Evolutionary conservation across 2,888 invertebrate species (phyloP), one percentile per base, ranked within the genome.

Genomic region (Apamea monoglypha): DNA sequence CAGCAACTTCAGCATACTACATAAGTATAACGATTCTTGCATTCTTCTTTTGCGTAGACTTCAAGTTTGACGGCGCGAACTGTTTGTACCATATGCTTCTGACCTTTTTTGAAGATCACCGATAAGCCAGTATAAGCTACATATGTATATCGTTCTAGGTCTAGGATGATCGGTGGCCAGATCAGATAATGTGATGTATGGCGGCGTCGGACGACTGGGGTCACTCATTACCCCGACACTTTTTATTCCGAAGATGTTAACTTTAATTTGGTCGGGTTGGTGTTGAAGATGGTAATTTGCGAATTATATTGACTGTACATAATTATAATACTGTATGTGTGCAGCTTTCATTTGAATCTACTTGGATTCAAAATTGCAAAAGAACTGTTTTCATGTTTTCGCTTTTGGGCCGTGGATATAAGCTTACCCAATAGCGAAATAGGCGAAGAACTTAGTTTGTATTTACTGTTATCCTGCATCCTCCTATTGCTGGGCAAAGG

Each of bases 151-250:
- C n/a, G 5, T 40, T 67, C 8, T 8, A 32, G 8, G 36, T 16
- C 32, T 32, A 3, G 5, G 10, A 10, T 56, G 21, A 94, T 95
- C 95, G 94, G 88, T 88, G 90, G 89, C 85, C 88, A 87, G 91
- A 95, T 95, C 95, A 88, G 94, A 94, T 94, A 94, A 76, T 86
- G 91, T 95, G 94, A 95, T 95, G 91, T 92, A 95, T 94, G 89
- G 92, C 89, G 74, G 63, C 64, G 79, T 75, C 82, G 72, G 81
- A 21, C 73, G 74, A 69, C 80, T 63, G 67, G 69, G 36, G 18
- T 40, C 81, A 47, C 85, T 82, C 36, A 81, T 76, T 80, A 80
- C 64, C 61, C 73, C 69, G 7, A 72, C 72, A 74, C 21, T 82
- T 87, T 84, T 83, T 78, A 81, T 78, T 76, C 36, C 8, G 25